Conservation (phyloP, 2,797 vertebrate genomes). For the Rhodeus uyekii region DNA sequence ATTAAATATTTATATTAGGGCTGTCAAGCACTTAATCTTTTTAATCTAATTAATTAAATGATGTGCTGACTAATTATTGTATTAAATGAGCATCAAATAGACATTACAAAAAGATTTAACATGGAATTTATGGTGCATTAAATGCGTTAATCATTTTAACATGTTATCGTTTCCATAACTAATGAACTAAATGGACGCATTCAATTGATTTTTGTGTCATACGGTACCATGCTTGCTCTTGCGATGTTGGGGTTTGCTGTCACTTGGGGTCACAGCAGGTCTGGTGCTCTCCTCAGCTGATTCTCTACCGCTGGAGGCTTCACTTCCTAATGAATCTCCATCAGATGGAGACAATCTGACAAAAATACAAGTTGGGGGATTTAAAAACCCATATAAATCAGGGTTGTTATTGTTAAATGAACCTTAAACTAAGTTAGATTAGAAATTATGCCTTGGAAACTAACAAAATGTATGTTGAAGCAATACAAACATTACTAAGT, state of each 20-base stretch:
- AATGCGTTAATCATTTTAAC: no score
- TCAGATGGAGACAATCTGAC: constrained; percentile 91
- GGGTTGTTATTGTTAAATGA: neutral
- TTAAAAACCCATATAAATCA: neutral
- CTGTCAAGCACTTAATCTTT: no score
- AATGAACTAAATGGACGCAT: no score
- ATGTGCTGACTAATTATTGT: no score
- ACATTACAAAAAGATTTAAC: no score
- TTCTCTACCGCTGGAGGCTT: constrained; percentile 90
- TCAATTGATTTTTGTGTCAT: no score
- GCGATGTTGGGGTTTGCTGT: constrained; percentile 79
- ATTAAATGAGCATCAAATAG: no score
- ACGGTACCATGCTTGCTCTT: constrained; percentile 83
- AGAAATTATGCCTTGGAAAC: neutral
- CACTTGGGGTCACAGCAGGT: constrained; percentile 73
- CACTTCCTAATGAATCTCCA: constrained; percentile 90
- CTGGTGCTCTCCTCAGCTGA: constrained; percentile 84
- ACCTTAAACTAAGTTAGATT: no score
- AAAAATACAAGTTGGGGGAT: neutral
- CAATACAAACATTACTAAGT: neutral
- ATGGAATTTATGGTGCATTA: no score
- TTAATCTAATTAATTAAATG: no score
- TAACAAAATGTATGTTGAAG: neutral
- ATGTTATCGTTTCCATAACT: no score
- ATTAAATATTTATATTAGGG: no score